Conservation (phyloP, 2,888 invertebrate genomes). For the Nowickia ferox region DNA sequence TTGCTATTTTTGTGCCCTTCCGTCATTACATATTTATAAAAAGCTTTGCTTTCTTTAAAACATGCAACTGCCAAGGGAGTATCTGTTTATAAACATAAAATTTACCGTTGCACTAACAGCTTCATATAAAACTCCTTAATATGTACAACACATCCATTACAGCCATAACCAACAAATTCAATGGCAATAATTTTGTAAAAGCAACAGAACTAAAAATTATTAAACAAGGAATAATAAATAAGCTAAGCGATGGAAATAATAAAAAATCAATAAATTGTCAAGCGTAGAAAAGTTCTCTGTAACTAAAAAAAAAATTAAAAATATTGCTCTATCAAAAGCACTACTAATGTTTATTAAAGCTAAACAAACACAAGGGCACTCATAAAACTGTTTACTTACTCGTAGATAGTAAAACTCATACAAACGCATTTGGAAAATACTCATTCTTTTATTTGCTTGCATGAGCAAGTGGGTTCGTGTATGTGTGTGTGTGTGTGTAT, state of each 20-base stretch:
- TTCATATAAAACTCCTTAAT: not conserved
- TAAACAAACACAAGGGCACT: conserved; percentile 31
- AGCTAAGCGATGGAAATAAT: conserved; percentile 45
- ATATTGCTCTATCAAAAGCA: conserved; percentile 20
- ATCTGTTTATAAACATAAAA: too few relatives aligned
- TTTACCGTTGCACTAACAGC: not conserved
- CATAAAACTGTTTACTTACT: not conserved
- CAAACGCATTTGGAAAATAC: not conserved
- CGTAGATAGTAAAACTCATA: conserved; percentile 1
- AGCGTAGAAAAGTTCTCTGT: conserved; percentile 34
- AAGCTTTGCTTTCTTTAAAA: not conserved
- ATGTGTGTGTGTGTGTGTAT: not conserved
- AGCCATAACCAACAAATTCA: not conserved
- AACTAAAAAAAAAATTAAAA: conserved; percentile 33
- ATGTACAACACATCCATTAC: not conserved
- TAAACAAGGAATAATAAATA: conserved; percentile 33
- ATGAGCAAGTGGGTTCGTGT: not conserved
- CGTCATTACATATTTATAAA: not conserved
- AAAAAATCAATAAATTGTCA: conserved; percentile 59
- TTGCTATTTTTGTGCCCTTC: too few relatives aligned
- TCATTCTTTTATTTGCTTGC: conserved; percentile 20
- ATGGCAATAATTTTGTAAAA: conserved; percentile 9
- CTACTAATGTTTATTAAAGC: conserved; percentile 48
- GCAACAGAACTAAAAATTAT: conserved; percentile 25
- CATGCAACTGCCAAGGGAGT: not conserved